Base-by-base conservation (phyloP, 2,113 vertebrate species). In the Alces alces region DNA sequence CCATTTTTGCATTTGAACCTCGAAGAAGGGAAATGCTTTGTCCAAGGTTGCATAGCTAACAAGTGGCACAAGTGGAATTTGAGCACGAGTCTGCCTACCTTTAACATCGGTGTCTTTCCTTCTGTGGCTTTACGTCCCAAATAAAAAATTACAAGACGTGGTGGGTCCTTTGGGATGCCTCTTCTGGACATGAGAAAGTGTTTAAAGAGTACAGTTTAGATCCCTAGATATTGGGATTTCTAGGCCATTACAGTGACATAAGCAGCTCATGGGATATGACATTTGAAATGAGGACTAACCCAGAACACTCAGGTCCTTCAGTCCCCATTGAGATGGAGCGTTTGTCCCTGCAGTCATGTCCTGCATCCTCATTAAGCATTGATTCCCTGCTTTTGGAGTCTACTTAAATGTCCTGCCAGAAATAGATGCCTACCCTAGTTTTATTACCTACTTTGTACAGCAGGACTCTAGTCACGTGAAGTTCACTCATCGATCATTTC, bases 241-340 rank as follows among this genome's bases (percentile, higher is more conserved):
- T 97, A 93, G 97, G 96, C 30, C 96, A 93, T 87, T 73, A 14
- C 23, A 27, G 70, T 66, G 86, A 92, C 14, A 6, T 39, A 83
- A 93, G 33, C 25, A 50, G 52, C 95, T 89, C 82, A 36, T 93
- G 79, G 79, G 66, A 86, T 15, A 43, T 9, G 52, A 14, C 57
- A 91, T 97, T 93, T 95, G 91, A 98, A 98, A 98, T 58, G 36
- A 97, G 96, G 5, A 76, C 94, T 94, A 91, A 95, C 91, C 89
- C 52, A 91, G 95, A 96, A 97, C 82, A 97, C 47, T 45, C 94
- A 28, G 86, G 82, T 55, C 86, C 78, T 91, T 86, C 15, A 57
- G 93, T 95, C 94, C 85, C 94, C 57, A 4, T 11, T 54, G 94
- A 97, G 60, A 94, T 28, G 25, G 30, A 47, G n/a, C 45, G 11